Evolutionary conservation across 2,113 vertebrate genomes (phyloP).

Genomic region (Coptodon rendalli): DNA sequence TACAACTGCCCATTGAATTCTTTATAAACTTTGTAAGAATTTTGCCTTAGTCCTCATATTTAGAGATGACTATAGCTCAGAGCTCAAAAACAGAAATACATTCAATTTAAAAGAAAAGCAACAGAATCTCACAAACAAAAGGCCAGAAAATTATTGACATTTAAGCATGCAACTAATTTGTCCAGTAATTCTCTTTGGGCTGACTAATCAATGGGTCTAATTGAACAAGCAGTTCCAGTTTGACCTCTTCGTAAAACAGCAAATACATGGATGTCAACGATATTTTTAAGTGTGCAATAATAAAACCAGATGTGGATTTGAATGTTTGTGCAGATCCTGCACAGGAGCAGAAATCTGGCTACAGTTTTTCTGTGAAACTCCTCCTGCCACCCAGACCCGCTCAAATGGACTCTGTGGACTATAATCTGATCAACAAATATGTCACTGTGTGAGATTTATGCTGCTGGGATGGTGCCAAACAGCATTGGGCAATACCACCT

Average conservation of each 20-base stretch:
- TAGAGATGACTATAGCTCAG: background rate
- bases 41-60: background rate
- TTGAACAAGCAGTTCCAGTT: background rate
- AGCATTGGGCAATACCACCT: background rate
- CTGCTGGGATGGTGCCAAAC: background rate
- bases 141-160: background rate
- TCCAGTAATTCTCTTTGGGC: background rate
- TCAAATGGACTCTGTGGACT: conserved; percentile 1
- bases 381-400: background rate
- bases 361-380: background rate
- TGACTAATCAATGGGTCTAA: background rate
- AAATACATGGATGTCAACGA: background rate
- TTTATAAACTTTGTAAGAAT: background rate
- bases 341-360: background rate
- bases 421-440: background rate
- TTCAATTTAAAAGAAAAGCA: background rate
- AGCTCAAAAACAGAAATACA: background rate
- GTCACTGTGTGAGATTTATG: background rate
- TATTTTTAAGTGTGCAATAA: background rate
- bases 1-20: background rate
- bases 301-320: background rate
- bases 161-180: background rate
- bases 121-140: background rate
- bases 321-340: background rate
- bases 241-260: background rate